Base-by-base conservation (phyloP, 2,888 invertebrate species). In the Boloria selene region DNA sequence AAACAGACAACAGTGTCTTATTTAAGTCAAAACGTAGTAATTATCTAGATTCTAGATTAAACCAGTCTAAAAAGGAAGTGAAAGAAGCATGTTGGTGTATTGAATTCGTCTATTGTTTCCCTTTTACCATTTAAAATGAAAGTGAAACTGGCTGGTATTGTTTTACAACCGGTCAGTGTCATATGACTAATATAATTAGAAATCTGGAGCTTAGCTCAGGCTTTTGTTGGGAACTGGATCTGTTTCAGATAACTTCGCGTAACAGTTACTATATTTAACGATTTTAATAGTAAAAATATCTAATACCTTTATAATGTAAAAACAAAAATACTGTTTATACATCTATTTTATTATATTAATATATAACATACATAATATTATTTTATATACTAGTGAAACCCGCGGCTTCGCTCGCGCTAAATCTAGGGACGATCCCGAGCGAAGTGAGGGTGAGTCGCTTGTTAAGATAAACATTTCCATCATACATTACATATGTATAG, bases 131-230 rank as follows among this genome's bases (percentile, higher is more conserved):
- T 65, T 65, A 54, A 61, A 69, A 67, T 45, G 69, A 68, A 71
- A 72, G 71, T 69, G 67, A 71, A 67, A 71, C 68, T 65, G 18
- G n/a, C 49, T 4, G 38, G 66, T 71, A 68, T 69, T 69, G 70
- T 72, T 47, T 62, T 62, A 52, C 51, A 64, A 58, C 54, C 61
- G 64, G 67, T 55, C 70, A 65, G 70, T 70, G 62, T 67, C 65
- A 54, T 68, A 70, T 68, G 62, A 62, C 65, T 61, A 56, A 56
- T 63, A 13, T 58, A 18, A 59, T 51, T 64, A 64, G 56, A 58
- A 51, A 45, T 56, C 58, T 31, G 52, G 56, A 22, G 44, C 47
- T 59, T 53, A 45, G 14, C 22, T 16, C 13, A 64, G 1, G 59
- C 17, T 31, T 31, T 13, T 59, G 31, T 49, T 59, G 18, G 14